Evolutionary conservation across 2,888 invertebrate species (phyloP), one percentile per base, ranked within the genome.

Genomic region (Lasius platythorax): DNA sequence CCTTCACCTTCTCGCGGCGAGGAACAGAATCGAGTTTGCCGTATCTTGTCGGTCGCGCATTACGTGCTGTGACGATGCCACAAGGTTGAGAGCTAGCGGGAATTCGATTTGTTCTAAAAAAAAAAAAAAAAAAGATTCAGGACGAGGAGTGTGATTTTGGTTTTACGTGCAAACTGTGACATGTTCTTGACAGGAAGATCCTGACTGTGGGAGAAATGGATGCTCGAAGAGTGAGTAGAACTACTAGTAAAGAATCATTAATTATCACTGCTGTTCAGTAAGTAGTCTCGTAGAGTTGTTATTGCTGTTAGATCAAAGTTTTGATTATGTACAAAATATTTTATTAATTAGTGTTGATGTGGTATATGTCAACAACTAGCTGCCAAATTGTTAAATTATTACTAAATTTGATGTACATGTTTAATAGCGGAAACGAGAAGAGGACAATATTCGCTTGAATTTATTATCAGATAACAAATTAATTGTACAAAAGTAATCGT

Each of bases 151-250:
- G 89, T 81, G 72, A 75, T 30, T 28, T 53, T 72, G 30, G 43
- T 76, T 85, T 68, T 78, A 67, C 58, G 81, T 87, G 89, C 68
- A 87, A 85, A 79, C 83, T 92, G 93, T 92, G 90, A 93, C 91
- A 90, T 90, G 93, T 91, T 90, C 86, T 87, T 89, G 85, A 88
- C 83, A 90, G 86, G 87, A 90, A 92, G 88, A 50, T 81, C 58
- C 66, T 86, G 84, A 90, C 33, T 43, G 30, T 53, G 64, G 84
- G 87, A 88, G 93, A 93, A 84, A 94, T 94, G 94, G 92, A 93
- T 87, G 70, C 90, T 88, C 93, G 92, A 91, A 89, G 91, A 91
- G 94, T 94, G 88, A 94, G 94, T 93, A 89, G n/a, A 11, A 33
- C 9, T 9, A 28, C 8, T 6, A 43, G 23, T 56, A 61, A 50